A percentile compares a stretch with the other conserved stretches of the same genome.
phyloP scores from a whole-genome alignment of 2,888 invertebrate genomes.

The Clanis bilineata region DNA sequence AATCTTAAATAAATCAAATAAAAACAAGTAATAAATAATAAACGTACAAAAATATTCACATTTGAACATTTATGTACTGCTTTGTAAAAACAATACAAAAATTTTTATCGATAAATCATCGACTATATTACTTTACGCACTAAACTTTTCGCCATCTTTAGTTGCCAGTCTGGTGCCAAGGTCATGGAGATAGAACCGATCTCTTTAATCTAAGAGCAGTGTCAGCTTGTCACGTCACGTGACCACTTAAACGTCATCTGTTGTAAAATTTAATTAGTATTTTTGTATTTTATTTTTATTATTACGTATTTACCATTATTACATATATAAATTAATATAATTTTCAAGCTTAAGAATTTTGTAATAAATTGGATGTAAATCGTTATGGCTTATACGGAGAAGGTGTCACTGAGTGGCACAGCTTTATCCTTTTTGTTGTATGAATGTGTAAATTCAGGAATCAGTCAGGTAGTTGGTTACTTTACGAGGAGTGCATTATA shows the following conservation, averaged over 20 bases:
- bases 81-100: too few relatives aligned
- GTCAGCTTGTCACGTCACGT: not conserved
- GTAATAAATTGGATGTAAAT: not conserved
- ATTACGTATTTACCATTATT: not conserved
- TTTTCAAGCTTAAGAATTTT: not conserved
- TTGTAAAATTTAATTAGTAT: not conserved
- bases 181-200: too few relatives aligned
- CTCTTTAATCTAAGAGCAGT: too few relatives aligned
- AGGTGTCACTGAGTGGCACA: constrained; percentile 82
- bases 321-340: not conserved
- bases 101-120: too few relatives aligned
- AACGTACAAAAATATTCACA: too few relatives aligned
- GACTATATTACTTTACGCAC: too few relatives aligned
- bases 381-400: constrained; percentile 70
- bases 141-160: too few relatives aligned
- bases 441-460: constrained; percentile 84
- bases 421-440: constrained; percentile 86
- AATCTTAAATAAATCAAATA: too few relatives aligned
- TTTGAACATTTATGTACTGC: too few relatives aligned
- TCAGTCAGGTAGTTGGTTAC: constrained; percentile 83
- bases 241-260: constrained; percentile 9
- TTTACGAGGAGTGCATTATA: not conserved
- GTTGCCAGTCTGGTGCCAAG: too few relatives aligned
- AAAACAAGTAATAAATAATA: too few relatives aligned
- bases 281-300: not conserved